Evolutionary conservation across 2,888 invertebrate genomes (phyloP), one percentile per base, ranked within the genome.

Genomic region (Apantesis nais): DNA sequence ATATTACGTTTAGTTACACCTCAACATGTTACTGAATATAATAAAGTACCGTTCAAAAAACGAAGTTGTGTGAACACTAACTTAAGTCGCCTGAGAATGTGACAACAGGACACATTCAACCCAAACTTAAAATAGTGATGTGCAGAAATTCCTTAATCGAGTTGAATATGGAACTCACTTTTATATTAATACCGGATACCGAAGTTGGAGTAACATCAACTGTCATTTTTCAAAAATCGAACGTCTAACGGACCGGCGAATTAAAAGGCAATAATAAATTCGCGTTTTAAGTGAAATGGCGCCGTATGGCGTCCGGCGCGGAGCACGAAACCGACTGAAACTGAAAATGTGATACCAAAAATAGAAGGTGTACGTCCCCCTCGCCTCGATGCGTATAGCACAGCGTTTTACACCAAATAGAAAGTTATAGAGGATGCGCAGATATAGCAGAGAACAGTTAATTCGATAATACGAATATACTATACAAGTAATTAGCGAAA

Each of bases 331-430:
- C 86, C 80, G 78, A 84, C 91, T 92, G 92, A 87, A 92, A 93
- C 93, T 94, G 94, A 93, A 93, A 93, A 88, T 90, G 89, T 86
- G 86, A 85, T 81, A 88, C 93, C 92, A 86, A 92, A 94, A 94
- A 95, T 94, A 94, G 93, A 92, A 89, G 88, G 87, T 85, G 85
- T 37, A 79, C 85, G 84, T 88, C 88, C 90, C 90, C 93, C 91
- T 89, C 90, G 90, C 86, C 80, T 77, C 78, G 79, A 48, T 72
- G 72, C 69, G 73, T 70, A 73, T 58, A 65, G 73, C 77, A 77
- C 79, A 79, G 79, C 75, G 78, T 86, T 86, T 85, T 84, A 86
- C 86, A 84, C 78, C 72, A 82, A 86, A 83, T 86, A 86, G 86
- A 87, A 87, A 87, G 87, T 83, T 83, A 84, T 86, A 81, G 83